Evolutionary conservation across 2,888 invertebrate species (phyloP).

Genomic region (Fabriciana adippe): DNA sequence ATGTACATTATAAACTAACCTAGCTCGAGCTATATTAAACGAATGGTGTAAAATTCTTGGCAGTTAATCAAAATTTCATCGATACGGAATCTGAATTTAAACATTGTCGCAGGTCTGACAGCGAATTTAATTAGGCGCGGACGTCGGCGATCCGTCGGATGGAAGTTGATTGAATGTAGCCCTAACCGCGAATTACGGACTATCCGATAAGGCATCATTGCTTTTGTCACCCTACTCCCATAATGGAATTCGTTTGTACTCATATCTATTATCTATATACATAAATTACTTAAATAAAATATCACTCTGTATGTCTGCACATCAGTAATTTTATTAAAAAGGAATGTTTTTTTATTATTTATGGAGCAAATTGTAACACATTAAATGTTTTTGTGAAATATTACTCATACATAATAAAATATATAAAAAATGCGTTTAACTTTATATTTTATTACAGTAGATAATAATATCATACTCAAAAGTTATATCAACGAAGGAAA

Average conservation of each 20-base stretch:
- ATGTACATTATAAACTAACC: not conserved
- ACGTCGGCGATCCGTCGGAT: constrained; percentile 50
- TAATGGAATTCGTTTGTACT: not conserved
- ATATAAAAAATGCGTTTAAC: too few relatives aligned
- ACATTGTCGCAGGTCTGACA: constrained; percentile 39
- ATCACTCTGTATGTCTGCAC: too few relatives aligned
- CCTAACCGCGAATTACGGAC: constrained; percentile 51
- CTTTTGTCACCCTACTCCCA: constrained; percentile 20
- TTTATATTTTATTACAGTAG: too few relatives aligned
- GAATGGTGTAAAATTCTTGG: constrained; percentile 15
- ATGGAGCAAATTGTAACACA: not conserved
- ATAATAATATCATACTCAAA: not conserved
- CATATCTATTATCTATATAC: not conserved
- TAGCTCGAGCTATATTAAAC: not conserved
- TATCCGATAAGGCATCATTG: constrained; percentile 18
- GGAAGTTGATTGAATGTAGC: constrained; percentile 69
- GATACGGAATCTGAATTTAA: constrained; percentile 27
- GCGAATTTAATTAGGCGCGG: constrained; percentile 48
- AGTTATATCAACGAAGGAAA: constrained; percentile 4
- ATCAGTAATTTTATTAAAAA: too few relatives aligned
- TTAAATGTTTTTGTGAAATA: too few relatives aligned
- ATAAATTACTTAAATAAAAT: too few relatives aligned
- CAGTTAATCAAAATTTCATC: constrained; percentile 26
- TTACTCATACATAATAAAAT: too few relatives aligned
- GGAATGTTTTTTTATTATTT: not conserved